These are phyloP conservation scores for Caenorhabditis latens DNA, from an alignment of 1,140 invertebrate species.

Conservation along the genomic window DNA sequence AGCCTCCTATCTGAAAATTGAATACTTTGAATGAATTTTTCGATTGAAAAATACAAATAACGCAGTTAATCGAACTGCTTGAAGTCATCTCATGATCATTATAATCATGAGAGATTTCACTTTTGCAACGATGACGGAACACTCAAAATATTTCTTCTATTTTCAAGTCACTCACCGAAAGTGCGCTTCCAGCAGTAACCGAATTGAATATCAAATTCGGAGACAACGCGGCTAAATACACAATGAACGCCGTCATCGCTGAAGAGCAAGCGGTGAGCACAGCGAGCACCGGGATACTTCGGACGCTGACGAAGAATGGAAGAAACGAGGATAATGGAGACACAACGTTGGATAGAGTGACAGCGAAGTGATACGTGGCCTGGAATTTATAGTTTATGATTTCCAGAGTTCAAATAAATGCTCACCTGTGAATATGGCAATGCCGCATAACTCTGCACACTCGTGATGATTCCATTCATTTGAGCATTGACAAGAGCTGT, in stretches of 20 bases:
- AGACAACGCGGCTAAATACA: conserved; percentile 84
- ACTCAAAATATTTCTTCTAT: too few relatives aligned
- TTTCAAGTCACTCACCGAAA: conserved; percentile 57
- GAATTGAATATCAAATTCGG: conserved; percentile 81
- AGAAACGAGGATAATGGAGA: conserved; percentile 87
- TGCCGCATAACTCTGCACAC: conserved; percentile 89
- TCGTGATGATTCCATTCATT: conserved; percentile 82
- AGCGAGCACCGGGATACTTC: conserved; percentile 68
- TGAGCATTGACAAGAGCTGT: conserved; percentile 71
- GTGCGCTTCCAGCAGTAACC: conserved; percentile 56
- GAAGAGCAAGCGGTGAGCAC: conserved; percentile 79
- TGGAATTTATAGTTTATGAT: conserved; percentile 30
- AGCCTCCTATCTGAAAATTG: conserved; percentile 82
- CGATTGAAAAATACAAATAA: too few relatives aligned
- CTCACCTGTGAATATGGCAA: conserved; percentile 85
- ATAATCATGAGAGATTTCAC: too few relatives aligned
- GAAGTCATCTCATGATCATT: too few relatives aligned
- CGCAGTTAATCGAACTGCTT: too few relatives aligned
- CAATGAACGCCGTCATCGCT: conserved; percentile 82
- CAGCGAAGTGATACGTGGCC: conserved; percentile 86
- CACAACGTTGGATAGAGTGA: conserved; percentile 86
- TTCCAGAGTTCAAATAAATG: neutral
- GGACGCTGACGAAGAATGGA: conserved; percentile 84
- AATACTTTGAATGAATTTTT: too few relatives aligned
- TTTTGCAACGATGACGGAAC: too few relatives aligned